Evolutionary conservation across 2,888 invertebrate species (phyloP).

Genomic region (Griposia aprilina): DNA sequence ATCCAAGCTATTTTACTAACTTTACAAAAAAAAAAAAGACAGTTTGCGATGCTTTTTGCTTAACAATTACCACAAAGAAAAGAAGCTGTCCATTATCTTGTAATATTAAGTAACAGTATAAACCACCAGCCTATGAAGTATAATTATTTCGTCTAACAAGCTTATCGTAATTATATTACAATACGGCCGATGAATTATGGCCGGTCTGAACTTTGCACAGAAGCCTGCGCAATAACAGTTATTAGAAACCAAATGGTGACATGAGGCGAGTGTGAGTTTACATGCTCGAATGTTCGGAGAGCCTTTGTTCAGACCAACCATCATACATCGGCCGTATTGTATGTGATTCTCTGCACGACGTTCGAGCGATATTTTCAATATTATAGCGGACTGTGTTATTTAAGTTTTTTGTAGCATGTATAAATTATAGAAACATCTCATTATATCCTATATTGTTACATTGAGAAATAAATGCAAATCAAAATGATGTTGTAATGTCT

Average conservation of each 20-base stretch:
- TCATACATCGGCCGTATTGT: background rate
- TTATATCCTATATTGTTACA: conserved; percentile 73
- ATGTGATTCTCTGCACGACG: conserved; percentile 12
- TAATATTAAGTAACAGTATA: conserved; percentile 14
- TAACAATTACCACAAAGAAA: background rate
- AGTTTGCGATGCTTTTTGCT: conserved; percentile 10
- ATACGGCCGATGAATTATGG: background rate
- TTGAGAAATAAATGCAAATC: conserved; percentile 76
- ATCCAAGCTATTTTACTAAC: background rate
- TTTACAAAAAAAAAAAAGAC: background rate
- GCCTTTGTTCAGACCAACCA: background rate
- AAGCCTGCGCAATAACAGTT: background rate
- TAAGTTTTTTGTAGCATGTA: conserved; percentile 62
- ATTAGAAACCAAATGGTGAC: background rate
- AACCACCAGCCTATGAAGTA: background rate
- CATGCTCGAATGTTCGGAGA: background rate
- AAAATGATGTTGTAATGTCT: conserved; percentile 39
- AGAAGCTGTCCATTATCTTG: conserved; percentile 19
- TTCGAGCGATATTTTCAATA: conserved; percentile 24
- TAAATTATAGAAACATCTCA: conserved; percentile 67
- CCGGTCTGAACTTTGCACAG: background rate
- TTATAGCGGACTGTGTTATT: conserved; percentile 60
- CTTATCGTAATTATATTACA: background rate
- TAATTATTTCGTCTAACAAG: background rate
- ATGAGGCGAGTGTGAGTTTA: too few species aligned